Percentiles rank a stretch among this genome's conserved stretches.
These are phyloP conservation scores for Lamprotornis superbus DNA, from an alignment of 2,113 vertebrate genomes.

Conservation along the genomic window DNA sequence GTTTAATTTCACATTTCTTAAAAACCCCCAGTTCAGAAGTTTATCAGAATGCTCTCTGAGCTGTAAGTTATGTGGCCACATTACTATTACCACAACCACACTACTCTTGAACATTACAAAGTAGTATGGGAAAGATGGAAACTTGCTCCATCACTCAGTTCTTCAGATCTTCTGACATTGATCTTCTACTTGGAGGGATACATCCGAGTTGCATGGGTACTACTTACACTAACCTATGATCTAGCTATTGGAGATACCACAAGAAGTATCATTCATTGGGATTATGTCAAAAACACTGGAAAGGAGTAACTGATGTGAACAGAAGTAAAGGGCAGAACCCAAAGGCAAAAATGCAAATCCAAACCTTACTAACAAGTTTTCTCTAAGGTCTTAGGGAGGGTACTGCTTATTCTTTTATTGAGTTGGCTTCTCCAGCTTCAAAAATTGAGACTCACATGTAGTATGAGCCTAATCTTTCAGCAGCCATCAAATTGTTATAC, in stretches of 20 bases:
- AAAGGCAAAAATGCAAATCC: not conserved
- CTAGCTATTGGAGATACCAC: not conserved
- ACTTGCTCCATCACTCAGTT: not conserved
- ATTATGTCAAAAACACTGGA: not conserved
- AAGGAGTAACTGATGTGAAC: not conserved
- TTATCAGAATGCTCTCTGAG: not conserved
- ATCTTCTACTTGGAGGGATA: not conserved
- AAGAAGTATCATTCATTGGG: not conserved
- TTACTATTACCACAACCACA: not conserved
- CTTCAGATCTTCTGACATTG: not conserved
- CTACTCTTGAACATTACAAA: not conserved
- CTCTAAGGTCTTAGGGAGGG: not conserved
- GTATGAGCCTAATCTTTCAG: not conserved
- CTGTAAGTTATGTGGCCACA: not conserved
- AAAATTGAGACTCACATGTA: not conserved
- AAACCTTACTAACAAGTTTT: not conserved
- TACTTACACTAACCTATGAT: not conserved
- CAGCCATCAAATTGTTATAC: not conserved
- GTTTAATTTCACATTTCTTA: not conserved
- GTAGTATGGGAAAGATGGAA: not conserved
- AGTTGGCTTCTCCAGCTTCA: not conserved
- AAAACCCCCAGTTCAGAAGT: not conserved
- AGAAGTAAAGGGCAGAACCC: not conserved
- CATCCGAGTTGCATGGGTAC: not conserved
- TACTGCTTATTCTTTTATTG: not conserved